phyloP scores from a whole-genome alignment of 2,113 vertebrate genomes.

The Cephalopholis sonnerati region DNA sequence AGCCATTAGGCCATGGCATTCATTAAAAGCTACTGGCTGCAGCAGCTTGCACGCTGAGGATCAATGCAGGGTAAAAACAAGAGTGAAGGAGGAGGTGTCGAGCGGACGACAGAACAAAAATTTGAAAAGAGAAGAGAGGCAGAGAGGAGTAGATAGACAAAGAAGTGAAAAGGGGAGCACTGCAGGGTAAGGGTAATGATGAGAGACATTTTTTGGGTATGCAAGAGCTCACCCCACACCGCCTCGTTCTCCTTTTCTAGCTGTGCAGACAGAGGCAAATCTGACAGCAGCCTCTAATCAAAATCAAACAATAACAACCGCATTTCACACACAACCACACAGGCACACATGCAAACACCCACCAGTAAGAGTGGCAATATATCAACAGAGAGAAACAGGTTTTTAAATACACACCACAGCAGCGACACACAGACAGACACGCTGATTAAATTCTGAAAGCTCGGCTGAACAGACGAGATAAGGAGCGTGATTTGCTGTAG shows the following conservation, averaged over 20 bases:
- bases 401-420: constrained; percentile 56
- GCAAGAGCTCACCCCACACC: constrained; percentile 31
- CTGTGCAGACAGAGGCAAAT: constrained; percentile 27
- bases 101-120: constrained; percentile 7
- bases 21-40: constrained; percentile 68
- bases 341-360: constrained; percentile 4
- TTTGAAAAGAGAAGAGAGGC: constrained; percentile 22
- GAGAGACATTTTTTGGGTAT: constrained; percentile 20
- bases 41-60: constrained; percentile 28
- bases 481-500: constrained; percentile 61
- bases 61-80: constrained; percentile 63
- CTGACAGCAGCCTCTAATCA: constrained; percentile 31
- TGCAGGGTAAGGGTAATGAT: constrained; percentile 29
- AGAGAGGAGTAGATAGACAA: constrained; percentile 26
- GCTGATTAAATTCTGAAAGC: constrained; percentile 67
- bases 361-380: constrained; percentile 8
- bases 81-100: constrained; percentile 16
- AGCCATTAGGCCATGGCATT: constrained; percentile 72
- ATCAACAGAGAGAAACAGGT: constrained; percentile 48
- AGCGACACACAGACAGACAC: constrained; percentile 31
- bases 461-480: constrained; percentile 68
- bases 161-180: constrained; percentile 35
- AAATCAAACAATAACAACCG: constrained; percentile 23
- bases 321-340: constrained; percentile 3
- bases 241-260: constrained; percentile 7